A percentile compares a stretch with the other conserved stretches of the same genome.
Conservation (phyloP, 2,113 vertebrate species). For the Chaenogobius annularis region DNA sequence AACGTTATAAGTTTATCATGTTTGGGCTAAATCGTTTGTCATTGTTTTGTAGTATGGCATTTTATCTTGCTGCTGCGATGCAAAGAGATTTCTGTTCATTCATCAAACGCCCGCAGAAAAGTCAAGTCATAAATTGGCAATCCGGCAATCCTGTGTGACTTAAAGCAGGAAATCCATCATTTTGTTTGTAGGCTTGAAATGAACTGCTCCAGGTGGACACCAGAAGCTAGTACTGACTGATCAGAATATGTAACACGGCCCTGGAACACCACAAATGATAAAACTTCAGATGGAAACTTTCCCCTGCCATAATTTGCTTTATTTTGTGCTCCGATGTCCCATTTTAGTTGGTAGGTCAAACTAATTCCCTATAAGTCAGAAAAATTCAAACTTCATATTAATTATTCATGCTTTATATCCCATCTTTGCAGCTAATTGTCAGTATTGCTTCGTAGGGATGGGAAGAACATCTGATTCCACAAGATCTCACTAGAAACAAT, state of each 20-base stretch:
- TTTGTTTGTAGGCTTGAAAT: conserved; percentile 21
- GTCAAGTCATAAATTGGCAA: conserved; percentile 1
- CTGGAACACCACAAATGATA: conserved; percentile 4
- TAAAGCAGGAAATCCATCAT: conserved; percentile 23
- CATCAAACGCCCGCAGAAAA: conserved; percentile 14
- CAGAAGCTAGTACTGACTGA: conserved; percentile 1
- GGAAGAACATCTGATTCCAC: too few relatives aligned
- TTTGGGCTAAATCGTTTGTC: not conserved
- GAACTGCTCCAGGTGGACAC: conserved; percentile 21
- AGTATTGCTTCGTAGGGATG: too few relatives aligned
- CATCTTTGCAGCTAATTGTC: too few relatives aligned
- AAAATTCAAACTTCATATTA: too few relatives aligned
- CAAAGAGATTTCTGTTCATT: conserved; percentile 9
- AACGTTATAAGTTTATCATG: not conserved
- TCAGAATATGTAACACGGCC: not conserved
- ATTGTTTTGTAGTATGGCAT: not conserved
- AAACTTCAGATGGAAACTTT: not conserved
- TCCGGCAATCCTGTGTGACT: conserved; percentile 5
- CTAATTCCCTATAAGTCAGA: too few relatives aligned
- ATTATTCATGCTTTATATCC: too few relatives aligned
- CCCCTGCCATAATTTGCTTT: not conserved
- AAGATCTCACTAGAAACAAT: too few relatives aligned
- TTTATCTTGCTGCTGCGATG: not conserved
- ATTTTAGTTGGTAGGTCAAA: too few relatives aligned
- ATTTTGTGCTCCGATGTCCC: not conserved